Evolutionary conservation across 2,113 vertebrate species (phyloP).

Genomic region (Tretioscincus oriximinensis): DNA sequence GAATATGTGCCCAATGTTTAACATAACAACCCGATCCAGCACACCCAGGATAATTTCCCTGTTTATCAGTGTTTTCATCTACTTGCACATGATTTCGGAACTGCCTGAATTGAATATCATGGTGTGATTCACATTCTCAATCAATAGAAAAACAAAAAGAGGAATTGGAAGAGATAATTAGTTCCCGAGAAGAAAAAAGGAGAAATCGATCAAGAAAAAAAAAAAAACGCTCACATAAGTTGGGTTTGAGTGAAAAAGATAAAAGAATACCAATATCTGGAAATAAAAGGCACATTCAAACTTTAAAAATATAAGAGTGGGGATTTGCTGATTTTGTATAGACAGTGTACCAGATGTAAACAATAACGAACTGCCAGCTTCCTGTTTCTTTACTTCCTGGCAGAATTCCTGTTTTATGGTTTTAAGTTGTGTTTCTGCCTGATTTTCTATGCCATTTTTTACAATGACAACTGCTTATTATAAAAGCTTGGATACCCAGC

Average conservation of each 20-base stretch:
- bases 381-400: too few relatives aligned
- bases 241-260: conserved; percentile 40
- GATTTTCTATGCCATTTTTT: too few relatives aligned
- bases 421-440: too few relatives aligned
- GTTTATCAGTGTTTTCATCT: conserved; percentile 3
- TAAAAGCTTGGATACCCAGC: too few relatives aligned
- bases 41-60: background rate
- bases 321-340: conserved; percentile 23
- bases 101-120: background rate
- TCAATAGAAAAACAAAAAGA: conserved; percentile 44
- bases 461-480: too few relatives aligned
- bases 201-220: conserved; percentile 61
- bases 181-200: conserved; percentile 42
- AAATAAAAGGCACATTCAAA: conserved; percentile 44
- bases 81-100: conserved; percentile 6
- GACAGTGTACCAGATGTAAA: too few relatives aligned
- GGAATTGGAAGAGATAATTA: conserved; percentile 57
- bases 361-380: too few relatives aligned
- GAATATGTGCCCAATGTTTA: background rate
- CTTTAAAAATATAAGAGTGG: conserved; percentile 23
- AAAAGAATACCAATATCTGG: conserved; percentile 41
- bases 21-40: background rate
- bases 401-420: too few relatives aligned
- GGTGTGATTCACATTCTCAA: conserved; percentile 15
- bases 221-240: conserved; percentile 41